Evolutionary conservation across 2,888 invertebrate species (phyloP), one percentile per base, ranked within the genome.

Genomic region (Metallyticus violacea): DNA sequence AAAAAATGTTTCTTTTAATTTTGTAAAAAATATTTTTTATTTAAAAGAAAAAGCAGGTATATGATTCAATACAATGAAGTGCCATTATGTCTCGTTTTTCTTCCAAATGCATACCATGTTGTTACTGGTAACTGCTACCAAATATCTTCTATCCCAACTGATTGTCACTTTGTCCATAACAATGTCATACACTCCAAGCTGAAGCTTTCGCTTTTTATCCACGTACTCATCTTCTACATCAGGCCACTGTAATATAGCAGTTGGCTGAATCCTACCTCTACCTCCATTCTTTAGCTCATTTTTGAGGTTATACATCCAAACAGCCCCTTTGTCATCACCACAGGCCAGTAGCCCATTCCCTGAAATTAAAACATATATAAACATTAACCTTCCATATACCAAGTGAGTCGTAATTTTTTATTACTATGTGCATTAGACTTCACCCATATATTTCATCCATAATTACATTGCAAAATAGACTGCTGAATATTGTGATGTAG

Each of bases 91-190:
- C 77, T 86, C 62, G 22, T 9, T 77, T 78, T 88, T 87, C 79
- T 89, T 89, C 90, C 90, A 91, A 7, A 91, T 89, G 87, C 91
- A 91, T n/a, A 91, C 91, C 89, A 91, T 90, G 86, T 91, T 91
- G 83, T 91, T 91, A 84, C 90, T 90, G 0, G 91, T 91, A 25
- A 91, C 91, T 5, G 91, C 90, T 3, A 91, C 90, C 40, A 91
- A 87, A 88, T 90, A 89, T n/a, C 88, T 88, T 1, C 90, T 90
- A 40, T 88, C 89, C 79, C 88, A 87, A 25, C 89, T 89, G 15
- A 91, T 86, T 0, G 89, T 88, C 28, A 90, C 90, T 88, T 90
- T 90, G 86, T 91, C 90, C 1, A 91, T 89, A 7, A 91, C 90
- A 81, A 91, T 91, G 83, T 91, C 91, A 85, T 90, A 90, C 0